phyloP scores from a whole-genome alignment of 2,113 vertebrate genomes.

The Megalops atlanticus region DNA sequence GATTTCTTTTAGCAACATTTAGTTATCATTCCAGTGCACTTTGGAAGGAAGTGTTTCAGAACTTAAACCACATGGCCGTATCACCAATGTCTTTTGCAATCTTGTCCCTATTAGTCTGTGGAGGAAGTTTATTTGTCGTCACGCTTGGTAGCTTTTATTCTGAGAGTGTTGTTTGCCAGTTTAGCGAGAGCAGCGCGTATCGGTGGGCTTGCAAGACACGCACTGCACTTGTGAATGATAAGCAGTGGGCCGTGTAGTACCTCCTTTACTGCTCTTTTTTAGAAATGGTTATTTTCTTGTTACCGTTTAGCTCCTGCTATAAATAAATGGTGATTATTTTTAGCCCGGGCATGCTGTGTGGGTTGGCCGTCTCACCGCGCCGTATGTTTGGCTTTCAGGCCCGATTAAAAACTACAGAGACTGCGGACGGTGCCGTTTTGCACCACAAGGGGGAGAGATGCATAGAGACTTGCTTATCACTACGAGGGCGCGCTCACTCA shows the following conservation, averaged over 20 bases:
- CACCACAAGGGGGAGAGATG: slow-evolving; percentile 69
- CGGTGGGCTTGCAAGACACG: background rate
- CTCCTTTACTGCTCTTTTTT: slow-evolving; percentile 46
- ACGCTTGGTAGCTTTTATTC: background rate
- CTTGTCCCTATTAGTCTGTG: background rate
- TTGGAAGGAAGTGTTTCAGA: background rate
- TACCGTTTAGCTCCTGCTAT: slow-evolving; percentile 61
- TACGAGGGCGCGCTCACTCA: background rate
- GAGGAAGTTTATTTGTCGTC: background rate
- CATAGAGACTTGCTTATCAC: background rate
- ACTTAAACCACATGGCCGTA: background rate
- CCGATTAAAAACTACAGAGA: slow-evolving; percentile 60
- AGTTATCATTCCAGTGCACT: background rate
- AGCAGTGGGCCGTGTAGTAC: slow-evolving; percentile 44
- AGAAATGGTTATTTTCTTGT: slow-evolving; percentile 31
- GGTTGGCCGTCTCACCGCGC: slow-evolving; percentile 39
- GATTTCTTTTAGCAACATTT: background rate
- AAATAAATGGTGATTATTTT: slow-evolving; percentile 68
- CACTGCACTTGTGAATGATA: slow-evolving; percentile 42
- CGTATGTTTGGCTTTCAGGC: slow-evolving; percentile 66
- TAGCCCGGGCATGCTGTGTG: slow-evolving; percentile 61
- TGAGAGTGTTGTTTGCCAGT: background rate
- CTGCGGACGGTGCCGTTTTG: slow-evolving; percentile 51
- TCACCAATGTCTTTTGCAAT: background rate
- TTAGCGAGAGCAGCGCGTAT: background rate